phyloP scores from a whole-genome alignment of 2,113 vertebrate genomes.

The Gymnobelideus leadbeateri region DNA sequence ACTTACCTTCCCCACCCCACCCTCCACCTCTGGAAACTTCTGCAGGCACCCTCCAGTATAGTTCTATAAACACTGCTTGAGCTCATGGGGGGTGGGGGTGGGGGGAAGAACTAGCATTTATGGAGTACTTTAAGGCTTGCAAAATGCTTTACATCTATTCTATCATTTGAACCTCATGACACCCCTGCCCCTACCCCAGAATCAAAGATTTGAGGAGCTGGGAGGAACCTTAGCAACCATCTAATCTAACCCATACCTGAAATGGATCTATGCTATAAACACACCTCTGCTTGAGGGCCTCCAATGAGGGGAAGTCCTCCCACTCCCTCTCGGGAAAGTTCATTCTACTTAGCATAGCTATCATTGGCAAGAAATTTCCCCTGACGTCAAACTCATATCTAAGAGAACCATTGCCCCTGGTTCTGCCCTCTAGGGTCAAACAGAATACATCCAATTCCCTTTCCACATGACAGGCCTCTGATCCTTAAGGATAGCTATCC shows the following conservation, averaged over 20 bases:
- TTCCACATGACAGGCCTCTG: neutral
- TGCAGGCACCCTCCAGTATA: neutral
- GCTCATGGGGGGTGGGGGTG: neutral
- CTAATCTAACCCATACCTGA: neutral
- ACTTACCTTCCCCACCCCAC: neutral
- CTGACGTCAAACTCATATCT: neutral
- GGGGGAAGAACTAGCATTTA: neutral
- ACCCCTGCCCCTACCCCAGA: neutral
- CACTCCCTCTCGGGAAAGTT: neutral
- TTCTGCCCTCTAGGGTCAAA: neutral
- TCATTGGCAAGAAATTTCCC: neutral
- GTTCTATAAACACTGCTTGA: neutral
- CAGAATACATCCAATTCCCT: neutral
- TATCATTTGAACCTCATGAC: neutral
- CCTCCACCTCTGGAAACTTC: neutral
- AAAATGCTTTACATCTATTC: neutral
- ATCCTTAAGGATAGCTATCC: neutral
- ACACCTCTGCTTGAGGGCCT: neutral
- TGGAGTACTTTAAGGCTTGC: neutral
- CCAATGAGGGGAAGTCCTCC: neutral
- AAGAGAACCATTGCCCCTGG: too few species aligned
- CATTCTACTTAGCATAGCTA: neutral
- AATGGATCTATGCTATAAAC: neutral
- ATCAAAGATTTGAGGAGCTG: neutral
- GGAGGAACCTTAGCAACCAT: neutral